Percentiles rank a stretch among this genome's conserved stretches.
Conservation (phyloP, 2,888 invertebrate genomes). For the Lordiphosa andalusiaca region DNA sequence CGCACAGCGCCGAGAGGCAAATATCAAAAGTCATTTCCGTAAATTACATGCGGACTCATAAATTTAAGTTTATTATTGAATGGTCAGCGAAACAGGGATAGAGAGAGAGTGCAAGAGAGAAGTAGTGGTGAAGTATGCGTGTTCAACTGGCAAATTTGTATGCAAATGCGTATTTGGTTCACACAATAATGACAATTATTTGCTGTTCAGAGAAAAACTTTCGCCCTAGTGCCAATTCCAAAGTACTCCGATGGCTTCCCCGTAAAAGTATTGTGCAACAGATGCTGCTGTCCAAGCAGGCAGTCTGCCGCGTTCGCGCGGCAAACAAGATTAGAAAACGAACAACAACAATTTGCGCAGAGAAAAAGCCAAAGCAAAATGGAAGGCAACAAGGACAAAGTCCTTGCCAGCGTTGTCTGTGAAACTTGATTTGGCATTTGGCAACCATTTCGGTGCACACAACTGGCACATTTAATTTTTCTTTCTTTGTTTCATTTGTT, state of each 20-base stretch:
- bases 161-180: constrained; percentile 58
- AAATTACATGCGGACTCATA: constrained; percentile 60
- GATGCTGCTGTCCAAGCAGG: constrained; percentile 54
- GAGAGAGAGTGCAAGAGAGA: constrained; percentile 5
- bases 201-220: constrained; percentile 40
- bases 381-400: constrained; percentile 24
- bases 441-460: constrained; percentile 22
- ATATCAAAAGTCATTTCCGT: constrained; percentile 65
- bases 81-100: constrained; percentile 3
- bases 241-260: constrained; percentile 47
- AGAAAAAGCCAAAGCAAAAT: background rate
- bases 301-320: constrained; percentile 2
- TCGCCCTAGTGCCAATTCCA: constrained; percentile 30
- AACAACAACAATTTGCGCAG: constrained; percentile 42
- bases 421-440: constrained; percentile 51
- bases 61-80: constrained; percentile 60
- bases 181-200: constrained; percentile 68
- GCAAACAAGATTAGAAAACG: constrained; percentile 49
- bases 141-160: constrained; percentile 8
- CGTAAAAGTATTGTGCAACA: constrained; percentile 49
- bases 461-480: constrained; percentile 22
- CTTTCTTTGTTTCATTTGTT: constrained; percentile 15
- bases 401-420: constrained; percentile 22
- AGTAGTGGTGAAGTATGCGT: too few species aligned
- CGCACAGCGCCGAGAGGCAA: constrained; percentile 18